Evolutionary conservation across 2,888 invertebrate genomes (phyloP).

Genomic region (Psylliodes chrysocephalus): DNA sequence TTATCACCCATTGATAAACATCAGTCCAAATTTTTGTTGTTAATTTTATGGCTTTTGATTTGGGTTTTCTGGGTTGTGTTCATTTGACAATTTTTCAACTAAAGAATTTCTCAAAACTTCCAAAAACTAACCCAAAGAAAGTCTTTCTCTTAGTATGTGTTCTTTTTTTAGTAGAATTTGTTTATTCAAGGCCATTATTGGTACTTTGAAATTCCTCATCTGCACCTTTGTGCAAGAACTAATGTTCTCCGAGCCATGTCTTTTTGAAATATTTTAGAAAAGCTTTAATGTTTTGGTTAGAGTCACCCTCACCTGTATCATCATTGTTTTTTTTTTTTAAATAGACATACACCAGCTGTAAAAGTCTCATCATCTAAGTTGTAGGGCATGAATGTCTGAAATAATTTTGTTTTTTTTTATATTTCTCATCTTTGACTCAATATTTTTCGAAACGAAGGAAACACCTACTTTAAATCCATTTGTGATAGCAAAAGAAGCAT

Average conservation of each 20-base stretch:
- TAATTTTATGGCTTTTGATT: too few relatives aligned
- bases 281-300: not conserved
- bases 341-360: not conserved
- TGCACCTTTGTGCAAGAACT: not conserved
- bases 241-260: not conserved
- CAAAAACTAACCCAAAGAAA: too few relatives aligned
- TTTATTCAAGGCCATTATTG: not conserved
- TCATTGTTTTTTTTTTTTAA: constrained; percentile 1
- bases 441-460: not conserved
- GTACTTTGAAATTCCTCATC: not conserved
- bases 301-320: constrained; percentile 1
- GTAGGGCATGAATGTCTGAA: not conserved
- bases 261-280: constrained; percentile 5
- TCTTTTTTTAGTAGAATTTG: not conserved
- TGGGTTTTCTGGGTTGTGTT: too few relatives aligned
- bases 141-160: too few relatives aligned
- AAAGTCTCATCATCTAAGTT: not conserved
- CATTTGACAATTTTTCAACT: too few relatives aligned
- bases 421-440: not conserved
- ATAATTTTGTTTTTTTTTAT: not conserved
- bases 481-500: not conserved
- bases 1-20: too few relatives aligned
- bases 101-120: too few relatives aligned
- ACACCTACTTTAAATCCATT: not conserved
- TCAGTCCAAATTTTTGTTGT: too few relatives aligned